These are phyloP conservation scores for Diadegma fenestrale DNA, from an alignment of 2,888 invertebrate species.

Conservation along the genomic window DNA sequence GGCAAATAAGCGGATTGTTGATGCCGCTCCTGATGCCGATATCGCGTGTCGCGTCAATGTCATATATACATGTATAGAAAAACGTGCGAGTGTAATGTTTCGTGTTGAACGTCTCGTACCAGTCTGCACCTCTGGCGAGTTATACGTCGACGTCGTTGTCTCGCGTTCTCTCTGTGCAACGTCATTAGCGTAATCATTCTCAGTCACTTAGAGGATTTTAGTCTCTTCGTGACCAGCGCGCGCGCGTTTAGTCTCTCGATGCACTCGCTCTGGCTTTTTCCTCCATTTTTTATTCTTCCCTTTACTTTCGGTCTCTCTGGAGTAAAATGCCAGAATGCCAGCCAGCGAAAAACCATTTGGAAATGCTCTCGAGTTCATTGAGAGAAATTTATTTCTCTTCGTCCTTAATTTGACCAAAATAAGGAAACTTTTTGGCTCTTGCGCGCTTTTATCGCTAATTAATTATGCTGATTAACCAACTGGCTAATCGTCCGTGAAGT, in stretches of 20 bases:
- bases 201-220: constrained; percentile 75
- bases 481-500: constrained; percentile 69
- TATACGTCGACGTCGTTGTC: constrained; percentile 41
- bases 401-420: constrained; percentile 64
- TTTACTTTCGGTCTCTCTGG: constrained; percentile 42
- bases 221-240: constrained; percentile 57
- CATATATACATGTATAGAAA: constrained; percentile 24
- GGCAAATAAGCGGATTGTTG: constrained; percentile 64
- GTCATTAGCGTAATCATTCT: constrained; percentile 82
- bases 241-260: constrained; percentile 52
- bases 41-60: constrained; percentile 79
- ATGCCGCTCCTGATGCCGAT: constrained; percentile 78
- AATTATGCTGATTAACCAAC: constrained; percentile 72
- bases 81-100: background rate
- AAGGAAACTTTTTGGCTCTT: constrained; percentile 18
- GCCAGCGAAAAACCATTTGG: constrained; percentile 38
- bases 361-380: constrained; percentile 13
- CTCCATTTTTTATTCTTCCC: constrained; percentile 1
- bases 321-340: constrained; percentile 53
- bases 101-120: constrained; percentile 74
- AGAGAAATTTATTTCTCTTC: constrained; percentile 30
- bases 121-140: constrained; percentile 77
- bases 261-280: constrained; percentile 10
- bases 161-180: constrained; percentile 50
- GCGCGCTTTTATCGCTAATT: constrained; percentile 64